These are phyloP conservation scores for Harmothoe impar DNA, from an alignment of 2,888 invertebrate species.

Conservation along the genomic window DNA sequence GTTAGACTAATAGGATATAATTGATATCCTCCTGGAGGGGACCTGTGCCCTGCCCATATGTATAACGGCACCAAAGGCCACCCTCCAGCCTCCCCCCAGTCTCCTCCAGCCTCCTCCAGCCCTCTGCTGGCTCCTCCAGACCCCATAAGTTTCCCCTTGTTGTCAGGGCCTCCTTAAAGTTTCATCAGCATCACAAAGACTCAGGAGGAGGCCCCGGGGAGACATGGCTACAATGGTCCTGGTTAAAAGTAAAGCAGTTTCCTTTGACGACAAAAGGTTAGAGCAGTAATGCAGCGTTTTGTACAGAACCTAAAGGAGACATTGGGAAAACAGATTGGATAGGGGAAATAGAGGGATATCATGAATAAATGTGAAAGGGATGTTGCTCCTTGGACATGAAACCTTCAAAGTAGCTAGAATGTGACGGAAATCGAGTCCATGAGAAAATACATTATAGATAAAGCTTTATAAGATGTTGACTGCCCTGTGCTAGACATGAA, in stretches of 20 bases:
- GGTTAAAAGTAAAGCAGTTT: neutral
- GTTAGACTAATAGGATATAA: neutral
- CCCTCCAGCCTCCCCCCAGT: neutral
- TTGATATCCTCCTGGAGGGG: neutral
- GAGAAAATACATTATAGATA: too few species aligned
- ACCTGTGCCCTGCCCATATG: neutral
- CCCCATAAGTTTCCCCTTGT: neutral
- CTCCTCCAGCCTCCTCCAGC: neutral
- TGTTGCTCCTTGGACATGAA: neutral
- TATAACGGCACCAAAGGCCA: neutral
- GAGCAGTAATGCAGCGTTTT: neutral
- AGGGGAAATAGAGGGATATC: neutral
- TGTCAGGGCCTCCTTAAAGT: neutral
- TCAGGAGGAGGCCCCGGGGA: neutral
- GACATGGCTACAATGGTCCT: constrained; percentile 16
- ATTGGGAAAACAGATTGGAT: too few species aligned
- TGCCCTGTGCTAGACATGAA: too few species aligned
- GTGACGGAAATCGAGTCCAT: too few species aligned
- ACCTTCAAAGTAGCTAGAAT: too few species aligned
- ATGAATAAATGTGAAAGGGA: neutral
- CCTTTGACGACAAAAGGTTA: neutral
- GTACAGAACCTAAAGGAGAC: too few species aligned
- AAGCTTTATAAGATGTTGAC: too few species aligned
- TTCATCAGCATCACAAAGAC: constrained; percentile 14
- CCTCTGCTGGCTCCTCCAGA: neutral